A percentile compares a stretch with the other conserved stretches of the same genome.
Evolutionary conservation across 2,888 invertebrate species (phyloP).

Genomic region (Tuta absoluta): DNA sequence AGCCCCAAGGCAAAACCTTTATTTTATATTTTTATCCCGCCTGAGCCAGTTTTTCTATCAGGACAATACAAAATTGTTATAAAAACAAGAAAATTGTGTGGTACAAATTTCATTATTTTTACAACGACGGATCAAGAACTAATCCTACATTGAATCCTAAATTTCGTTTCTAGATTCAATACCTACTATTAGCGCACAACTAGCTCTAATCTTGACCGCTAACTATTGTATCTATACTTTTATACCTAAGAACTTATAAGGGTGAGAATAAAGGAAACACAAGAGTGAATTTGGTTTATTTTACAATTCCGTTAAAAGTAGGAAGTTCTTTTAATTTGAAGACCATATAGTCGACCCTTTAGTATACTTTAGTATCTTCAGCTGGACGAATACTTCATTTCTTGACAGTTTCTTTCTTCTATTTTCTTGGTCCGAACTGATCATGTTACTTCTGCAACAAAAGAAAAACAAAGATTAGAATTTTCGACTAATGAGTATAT

Average conservation of each 20-base stretch:
- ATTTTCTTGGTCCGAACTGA: not conserved
- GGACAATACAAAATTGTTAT: too few relatives aligned
- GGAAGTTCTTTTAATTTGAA: constrained; percentile 15
- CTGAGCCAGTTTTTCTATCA: too few relatives aligned
- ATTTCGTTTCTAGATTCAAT: too few relatives aligned
- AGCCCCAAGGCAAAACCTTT: too few relatives aligned
- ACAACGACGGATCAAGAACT: too few relatives aligned
- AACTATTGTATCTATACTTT: not conserved
- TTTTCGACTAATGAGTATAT: too few relatives aligned
- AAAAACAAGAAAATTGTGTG: too few relatives aligned
- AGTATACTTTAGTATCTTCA: not conserved
- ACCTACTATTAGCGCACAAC: too few relatives aligned
- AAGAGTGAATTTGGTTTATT: constrained; percentile 61
- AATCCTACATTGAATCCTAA: too few relatives aligned
- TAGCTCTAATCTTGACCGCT: too few relatives aligned
- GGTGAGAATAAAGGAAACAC: constrained; percentile 60
- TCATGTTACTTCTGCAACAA: constrained; percentile 7
- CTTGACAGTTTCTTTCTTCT: not conserved
- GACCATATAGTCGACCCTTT: not conserved
- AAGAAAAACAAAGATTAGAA: not conserved
- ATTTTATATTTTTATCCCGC: too few relatives aligned
- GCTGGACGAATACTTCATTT: not conserved
- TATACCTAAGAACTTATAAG: not conserved
- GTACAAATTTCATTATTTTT: too few relatives aligned
- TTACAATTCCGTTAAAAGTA: constrained; percentile 42